Conservation (phyloP, 1,140 invertebrate species). For the Drosophila takahashii region DNA sequence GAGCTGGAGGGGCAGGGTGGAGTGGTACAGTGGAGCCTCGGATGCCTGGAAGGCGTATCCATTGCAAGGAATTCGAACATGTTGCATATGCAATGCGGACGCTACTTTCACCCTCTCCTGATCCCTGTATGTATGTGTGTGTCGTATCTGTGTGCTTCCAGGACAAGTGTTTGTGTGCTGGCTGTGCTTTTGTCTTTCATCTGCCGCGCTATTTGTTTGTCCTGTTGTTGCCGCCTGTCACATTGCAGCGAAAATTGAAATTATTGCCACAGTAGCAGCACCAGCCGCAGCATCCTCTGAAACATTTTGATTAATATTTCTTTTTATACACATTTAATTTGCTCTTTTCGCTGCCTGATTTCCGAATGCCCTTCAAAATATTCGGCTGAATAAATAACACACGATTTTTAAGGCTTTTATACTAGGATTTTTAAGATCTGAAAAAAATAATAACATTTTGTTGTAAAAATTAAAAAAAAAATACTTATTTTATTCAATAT, state of each 20-base stretch:
- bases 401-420: too few relatives aligned
- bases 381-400: too few relatives aligned
- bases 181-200: slow-evolving; percentile 61
- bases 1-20: slow-evolving; percentile 22
- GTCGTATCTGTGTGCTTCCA: slow-evolving; percentile 7
- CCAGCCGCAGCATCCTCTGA: slow-evolving; percentile 35
- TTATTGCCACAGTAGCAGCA: slow-evolving; percentile 63
- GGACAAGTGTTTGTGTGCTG: slow-evolving; percentile 18
- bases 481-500: too few relatives aligned
- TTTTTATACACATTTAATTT: slow-evolving; percentile 48
- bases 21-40: slow-evolving; percentile 31
- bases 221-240: slow-evolving; percentile 69
- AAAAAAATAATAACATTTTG: too few relatives aligned
- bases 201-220: slow-evolving; percentile 58
- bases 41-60: slow-evolving; percentile 42
- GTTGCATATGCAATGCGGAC: slow-evolving; percentile 73
- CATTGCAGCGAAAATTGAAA: slow-evolving; percentile 76
- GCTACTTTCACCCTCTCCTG: not conserved
- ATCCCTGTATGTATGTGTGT: not conserved
- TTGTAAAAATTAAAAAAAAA: too few relatives aligned
- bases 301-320: slow-evolving; percentile 72
- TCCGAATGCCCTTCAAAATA: not conserved
- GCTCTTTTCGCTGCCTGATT: slow-evolving; percentile 1
- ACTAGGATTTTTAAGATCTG: too few relatives aligned
- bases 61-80: slow-evolving; percentile 64